phyloP scores from a whole-genome alignment of 2,888 invertebrate genomes.

The Drosophila anceps region DNA sequence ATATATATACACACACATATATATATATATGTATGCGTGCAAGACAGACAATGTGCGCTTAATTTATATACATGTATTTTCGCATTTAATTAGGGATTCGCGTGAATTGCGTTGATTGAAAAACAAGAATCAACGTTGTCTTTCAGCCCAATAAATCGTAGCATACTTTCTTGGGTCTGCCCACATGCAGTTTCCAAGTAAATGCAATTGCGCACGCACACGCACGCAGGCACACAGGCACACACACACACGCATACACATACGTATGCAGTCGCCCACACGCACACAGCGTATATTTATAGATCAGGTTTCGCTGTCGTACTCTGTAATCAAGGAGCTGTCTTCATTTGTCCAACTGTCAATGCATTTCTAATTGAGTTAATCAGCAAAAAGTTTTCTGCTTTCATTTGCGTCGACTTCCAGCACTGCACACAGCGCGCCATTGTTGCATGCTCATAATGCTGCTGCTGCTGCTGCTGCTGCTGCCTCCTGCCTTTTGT shows the following conservation, averaged over 20 bases:
- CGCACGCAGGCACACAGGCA: background rate
- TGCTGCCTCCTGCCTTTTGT: slow-evolving; percentile 5
- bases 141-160: slow-evolving; percentile 10
- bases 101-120: background rate
- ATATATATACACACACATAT: too few species aligned
- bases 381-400: slow-evolving; percentile 35
- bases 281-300: background rate
- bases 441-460: slow-evolving; percentile 10
- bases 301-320: slow-evolving; percentile 11
- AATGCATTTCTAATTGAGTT: slow-evolving; percentile 60
- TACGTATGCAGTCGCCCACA: background rate
- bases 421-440: too few species aligned
- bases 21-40: too few species aligned
- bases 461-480: too few species aligned
- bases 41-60: too few species aligned
- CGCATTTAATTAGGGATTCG: background rate
- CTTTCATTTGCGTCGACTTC: background rate
- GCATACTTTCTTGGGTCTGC: slow-evolving; percentile 25
- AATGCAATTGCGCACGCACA: slow-evolving; percentile 6
- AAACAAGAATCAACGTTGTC: background rate
- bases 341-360: slow-evolving; percentile 47
- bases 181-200: background rate
- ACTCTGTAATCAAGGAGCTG: slow-evolving; percentile 43
- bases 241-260: background rate
- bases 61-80: too few species aligned